phyloP scores from a whole-genome alignment of 1,140 invertebrate species.

The Mizuhopecten yessoensis region DNA sequence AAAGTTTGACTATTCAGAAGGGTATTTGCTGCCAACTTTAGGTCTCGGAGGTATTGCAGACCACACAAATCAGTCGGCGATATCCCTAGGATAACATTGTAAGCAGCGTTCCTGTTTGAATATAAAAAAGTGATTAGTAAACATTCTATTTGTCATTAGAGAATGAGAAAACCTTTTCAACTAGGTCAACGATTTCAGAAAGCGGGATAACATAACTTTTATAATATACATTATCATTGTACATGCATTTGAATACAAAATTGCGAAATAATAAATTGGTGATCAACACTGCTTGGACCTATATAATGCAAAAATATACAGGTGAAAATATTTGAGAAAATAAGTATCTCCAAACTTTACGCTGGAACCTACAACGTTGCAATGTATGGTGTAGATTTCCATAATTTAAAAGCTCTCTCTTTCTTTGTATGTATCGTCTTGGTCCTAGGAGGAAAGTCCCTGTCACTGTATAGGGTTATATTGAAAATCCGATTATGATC shows the following conservation, averaged over 20 bases:
- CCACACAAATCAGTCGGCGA: neutral
- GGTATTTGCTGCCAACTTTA: neutral
- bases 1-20: neutral
- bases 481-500: slow-evolving; percentile 60
- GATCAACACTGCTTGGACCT: too few species aligned
- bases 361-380: slow-evolving; percentile 59
- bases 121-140: too few species aligned
- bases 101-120: neutral
- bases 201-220: too few species aligned
- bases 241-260: too few species aligned
- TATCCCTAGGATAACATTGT: neutral
- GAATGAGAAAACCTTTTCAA: too few species aligned
- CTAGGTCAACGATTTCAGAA: too few species aligned
- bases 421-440: neutral
- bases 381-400: slow-evolving; percentile 52
- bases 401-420: slow-evolving; percentile 41
- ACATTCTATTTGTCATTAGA: too few species aligned
- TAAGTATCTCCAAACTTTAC: too few species aligned
- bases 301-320: too few species aligned
- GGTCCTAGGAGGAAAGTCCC: slow-evolving; percentile 49
- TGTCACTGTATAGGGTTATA: slow-evolving; percentile 52
- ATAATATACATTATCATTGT: too few species aligned
- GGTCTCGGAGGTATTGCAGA: neutral
- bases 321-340: too few species aligned
- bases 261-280: too few species aligned